Conservation (phyloP, 2,888 invertebrate species). For the Hyles lineata region DNA sequence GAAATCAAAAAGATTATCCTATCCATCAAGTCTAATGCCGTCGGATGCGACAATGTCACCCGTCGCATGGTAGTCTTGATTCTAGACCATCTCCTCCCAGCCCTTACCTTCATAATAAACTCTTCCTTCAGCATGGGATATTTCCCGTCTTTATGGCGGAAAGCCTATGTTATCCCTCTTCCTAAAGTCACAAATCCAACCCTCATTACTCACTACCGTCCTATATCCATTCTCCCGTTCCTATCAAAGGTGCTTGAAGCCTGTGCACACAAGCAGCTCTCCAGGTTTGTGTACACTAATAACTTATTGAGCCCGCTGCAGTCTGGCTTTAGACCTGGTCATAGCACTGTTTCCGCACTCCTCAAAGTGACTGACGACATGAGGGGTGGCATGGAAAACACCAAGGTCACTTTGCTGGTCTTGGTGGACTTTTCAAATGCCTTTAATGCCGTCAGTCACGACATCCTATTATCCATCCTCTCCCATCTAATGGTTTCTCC, state of each 20-base stretch:
- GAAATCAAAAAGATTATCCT: slow-evolving; percentile 30
- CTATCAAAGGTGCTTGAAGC: neutral
- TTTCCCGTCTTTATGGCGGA: slow-evolving; percentile 28
- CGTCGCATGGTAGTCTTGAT: slow-evolving; percentile 25
- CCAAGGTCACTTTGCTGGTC: no score
- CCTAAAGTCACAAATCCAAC: slow-evolving; percentile 10
- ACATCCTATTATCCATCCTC: neutral
- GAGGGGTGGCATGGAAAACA: no score
- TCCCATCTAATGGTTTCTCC: neutral
- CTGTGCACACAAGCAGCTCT: neutral
- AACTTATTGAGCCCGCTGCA: no score
- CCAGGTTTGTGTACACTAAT: no score
- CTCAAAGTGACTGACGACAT: no score
- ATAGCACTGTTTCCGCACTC: no score
- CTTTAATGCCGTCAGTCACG: no score
- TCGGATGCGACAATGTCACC: slow-evolving; percentile 24
- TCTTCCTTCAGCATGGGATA: slow-evolving; percentile 10
- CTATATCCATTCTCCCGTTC: slow-evolving; percentile 14
- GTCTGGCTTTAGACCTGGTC: no score
- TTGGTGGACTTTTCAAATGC: no score
- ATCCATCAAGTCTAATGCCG: slow-evolving; percentile 28
- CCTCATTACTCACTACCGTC: slow-evolving; percentile 3
- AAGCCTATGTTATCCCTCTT: slow-evolving; percentile 10
- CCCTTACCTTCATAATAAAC: slow-evolving; percentile 29
- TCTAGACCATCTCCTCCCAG: slow-evolving; percentile 8